Base-by-base conservation (phyloP, 2,113 vertebrate species). In the Xenopus laevis region DNA sequence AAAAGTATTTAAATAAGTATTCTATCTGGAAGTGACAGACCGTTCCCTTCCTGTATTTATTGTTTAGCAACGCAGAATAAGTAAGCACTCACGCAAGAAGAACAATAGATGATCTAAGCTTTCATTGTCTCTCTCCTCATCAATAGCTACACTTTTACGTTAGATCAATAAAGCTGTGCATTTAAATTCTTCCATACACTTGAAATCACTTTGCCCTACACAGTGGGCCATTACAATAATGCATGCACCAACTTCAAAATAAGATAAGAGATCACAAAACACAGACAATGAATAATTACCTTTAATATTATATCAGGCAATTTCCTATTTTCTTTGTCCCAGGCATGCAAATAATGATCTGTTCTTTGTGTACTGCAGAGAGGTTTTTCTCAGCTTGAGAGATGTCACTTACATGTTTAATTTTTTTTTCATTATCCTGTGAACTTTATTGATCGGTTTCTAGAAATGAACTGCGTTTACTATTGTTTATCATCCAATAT, bases 401-500 rank as follows among this genome's bases (percentile, higher is more conserved):
- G 53, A 45, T 67, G 64, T 66, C 63, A 74, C 44, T 74, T 59
- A 47, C 46, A 27, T 65, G 50, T 20, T 23, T 65, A 64, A 65
- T 65, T 66, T 65, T 40, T 40, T 67, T 74, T 74, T 58, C 57
- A 66, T 66, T 67, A 60, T 59, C 53, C 47, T 58, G 72, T 66
- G 63, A 74, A 74, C 65, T 30, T 40, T 74, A 74, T 74, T 67
- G 63, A 67, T 67, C 53, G 60, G 20, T 66, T 55, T 65, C 64
- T 52, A 58, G 71, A 18, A 58, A 18, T 66, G 72, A 59, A 15
- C 63, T 67, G 52, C 65, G 59, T 74, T 74, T 65, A 17, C 64
- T 21, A 74, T 74, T 74, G 61, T 63, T 65, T 63, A 72, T 72
- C 61, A 65, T 65, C 61, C 55, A 57, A 72, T 72, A 57, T 55